Base-by-base conservation (phyloP, 1,140 invertebrate genomes). In the Bombus sibiricus region DNA sequence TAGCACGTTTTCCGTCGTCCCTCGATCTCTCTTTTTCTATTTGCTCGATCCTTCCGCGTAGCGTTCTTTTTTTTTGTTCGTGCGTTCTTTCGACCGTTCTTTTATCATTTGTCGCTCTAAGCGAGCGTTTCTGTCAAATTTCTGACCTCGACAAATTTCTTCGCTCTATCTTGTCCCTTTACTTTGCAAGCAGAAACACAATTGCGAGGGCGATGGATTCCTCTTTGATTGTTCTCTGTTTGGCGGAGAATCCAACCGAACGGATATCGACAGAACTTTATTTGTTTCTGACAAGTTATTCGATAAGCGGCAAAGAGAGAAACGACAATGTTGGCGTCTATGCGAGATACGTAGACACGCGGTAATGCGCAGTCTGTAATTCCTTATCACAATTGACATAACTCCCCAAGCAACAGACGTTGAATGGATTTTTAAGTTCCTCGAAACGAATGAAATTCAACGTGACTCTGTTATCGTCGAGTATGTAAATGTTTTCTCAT, bases 361-460 rank as follows among this genome's bases (percentile, higher is more conserved):
- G 28, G 34, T 76, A 76, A 76, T 28, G 53, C 74, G 74, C 53
- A 59, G 47, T 37, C n/a, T 12, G 32, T 37, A 57, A 57, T 57
- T 57, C 18, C 74, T 76, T 76, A 76, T 76, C 74, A n/a, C 15
- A 3, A 28, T 9, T 32, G 39, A 43, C 69, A 18, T 9, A n/a
- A 73, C 28, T 18, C 8, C 3, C 47, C 5, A n/a, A 28, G 3
- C 25, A 9, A 34, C 13, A 37, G 47, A 59, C 74, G 34, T 76
- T n/a, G 34, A 59, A 59, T 37, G 53, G 74, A 59, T 59, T 62
- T 62, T 39, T 76, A 37, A 28, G 32, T 76, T 59, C 25, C 53
- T 18, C 28, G 71, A 47, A 47, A 73, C 28, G 37, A 72, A 72
- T 34, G 73, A 74, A 74, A 74, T 53, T 34, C 32, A n/a, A 32